A percentile compares a stretch with the other conserved stretches of the same genome.
phyloP scores from a whole-genome alignment of 2,888 invertebrate genomes.

The Sesia bembeciformis region DNA sequence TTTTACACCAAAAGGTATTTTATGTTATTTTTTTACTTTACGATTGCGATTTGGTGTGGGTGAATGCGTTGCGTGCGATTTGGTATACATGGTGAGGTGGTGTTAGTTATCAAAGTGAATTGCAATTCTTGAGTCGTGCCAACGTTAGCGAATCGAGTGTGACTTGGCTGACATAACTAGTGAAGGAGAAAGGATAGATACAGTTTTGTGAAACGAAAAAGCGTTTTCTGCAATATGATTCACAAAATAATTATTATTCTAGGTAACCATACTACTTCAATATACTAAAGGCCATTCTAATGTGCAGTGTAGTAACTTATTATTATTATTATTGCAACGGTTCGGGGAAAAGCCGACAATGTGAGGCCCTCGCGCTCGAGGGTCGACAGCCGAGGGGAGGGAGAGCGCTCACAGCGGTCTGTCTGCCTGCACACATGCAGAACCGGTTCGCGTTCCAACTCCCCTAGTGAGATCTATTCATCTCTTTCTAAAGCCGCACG shows the following conservation, averaged over 20 bases:
- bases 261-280: neutral
- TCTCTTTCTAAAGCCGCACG: slow-evolving; percentile 58
- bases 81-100: slow-evolving; percentile 24
- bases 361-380: slow-evolving; percentile 57
- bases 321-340: slow-evolving; percentile 60
- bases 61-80: slow-evolving; percentile 65
- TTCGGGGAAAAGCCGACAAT: slow-evolving; percentile 60
- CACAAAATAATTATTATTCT: neutral
- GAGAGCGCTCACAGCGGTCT: slow-evolving; percentile 32
- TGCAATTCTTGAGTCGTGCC: slow-evolving; percentile 16
- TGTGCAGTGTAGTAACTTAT: neutral
- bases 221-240: neutral
- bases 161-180: slow-evolving; percentile 6
- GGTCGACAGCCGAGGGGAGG: slow-evolving; percentile 64
- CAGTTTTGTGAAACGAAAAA: neutral
- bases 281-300: neutral
- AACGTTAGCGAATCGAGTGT: slow-evolving; percentile 13
- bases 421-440: slow-evolving; percentile 67
- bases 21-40: slow-evolving; percentile 71
- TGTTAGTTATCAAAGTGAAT: slow-evolving; percentile 19
- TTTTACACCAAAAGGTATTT: slow-evolving; percentile 88
- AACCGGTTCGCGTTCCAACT: slow-evolving; percentile 67
- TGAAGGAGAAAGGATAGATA: slow-evolving; percentile 15
- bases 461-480: slow-evolving; percentile 53
- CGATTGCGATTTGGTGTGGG: slow-evolving; percentile 54